A percentile compares a stretch with the other conserved stretches of the same genome.
Evolutionary conservation across 2,888 invertebrate genomes (phyloP).

Genomic region (Machimus atricapillus): DNA sequence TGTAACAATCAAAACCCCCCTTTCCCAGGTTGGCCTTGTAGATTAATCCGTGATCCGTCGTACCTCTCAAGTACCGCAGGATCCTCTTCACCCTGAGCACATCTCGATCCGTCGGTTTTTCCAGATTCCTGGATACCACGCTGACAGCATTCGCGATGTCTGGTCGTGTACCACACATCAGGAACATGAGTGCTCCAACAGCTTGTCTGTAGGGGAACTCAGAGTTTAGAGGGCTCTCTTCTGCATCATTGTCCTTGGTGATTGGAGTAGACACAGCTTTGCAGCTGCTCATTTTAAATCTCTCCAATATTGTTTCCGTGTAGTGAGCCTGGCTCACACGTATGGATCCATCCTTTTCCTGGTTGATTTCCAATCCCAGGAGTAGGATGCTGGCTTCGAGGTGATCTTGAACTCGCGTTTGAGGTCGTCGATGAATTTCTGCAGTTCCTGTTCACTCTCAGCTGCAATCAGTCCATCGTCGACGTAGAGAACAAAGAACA

Average conservation of each 20-base stretch:
- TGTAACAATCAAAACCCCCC: conserved; percentile 18
- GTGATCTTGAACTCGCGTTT: no score
- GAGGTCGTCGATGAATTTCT: no score
- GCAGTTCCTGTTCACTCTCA: no score
- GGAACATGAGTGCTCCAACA: not conserved
- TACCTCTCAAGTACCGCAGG: not conserved
- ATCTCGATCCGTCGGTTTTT: not conserved
- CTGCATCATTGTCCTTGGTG: no score
- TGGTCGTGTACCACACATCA: not conserved
- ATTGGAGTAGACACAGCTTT: no score
- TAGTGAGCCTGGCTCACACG: not conserved
- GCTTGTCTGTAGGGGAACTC: not conserved
- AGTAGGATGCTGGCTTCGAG: conserved; percentile 41
- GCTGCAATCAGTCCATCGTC: conserved; percentile 41
- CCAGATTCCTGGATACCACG: not conserved
- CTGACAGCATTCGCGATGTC: no score
- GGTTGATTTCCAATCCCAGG: conserved; percentile 48
- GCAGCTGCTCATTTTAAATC: not conserved
- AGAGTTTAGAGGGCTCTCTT: no score
- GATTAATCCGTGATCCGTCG: not conserved
- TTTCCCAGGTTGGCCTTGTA: not conserved
- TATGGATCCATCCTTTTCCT: not conserved
- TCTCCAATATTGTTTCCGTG: not conserved
- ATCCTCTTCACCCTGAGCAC: not conserved
- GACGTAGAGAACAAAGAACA: conserved; percentile 48